Evolutionary conservation across 2,888 invertebrate genomes (phyloP).

Genomic region (Hemithea aestivaria): DNA sequence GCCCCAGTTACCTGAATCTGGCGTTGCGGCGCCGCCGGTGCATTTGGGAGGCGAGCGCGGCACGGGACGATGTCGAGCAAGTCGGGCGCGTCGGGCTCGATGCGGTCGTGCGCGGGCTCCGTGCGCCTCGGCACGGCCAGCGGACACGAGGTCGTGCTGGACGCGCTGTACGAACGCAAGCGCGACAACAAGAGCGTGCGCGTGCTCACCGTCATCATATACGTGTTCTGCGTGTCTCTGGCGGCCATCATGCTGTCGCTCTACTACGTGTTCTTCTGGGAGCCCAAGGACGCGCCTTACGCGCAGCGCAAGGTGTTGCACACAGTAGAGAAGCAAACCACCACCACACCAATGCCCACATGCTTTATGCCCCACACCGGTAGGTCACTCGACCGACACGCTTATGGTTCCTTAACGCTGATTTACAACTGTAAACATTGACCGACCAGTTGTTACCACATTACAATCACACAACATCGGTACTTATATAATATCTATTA

Average conservation of each 20-base stretch:
- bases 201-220: slow-evolving; percentile 94
- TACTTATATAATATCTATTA: slow-evolving; percentile 4
- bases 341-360: slow-evolving; percentile 76
- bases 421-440: slow-evolving; percentile 27
- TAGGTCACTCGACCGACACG: slow-evolving; percentile 70
- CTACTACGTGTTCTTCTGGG: slow-evolving; percentile 97
- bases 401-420: slow-evolving; percentile 36
- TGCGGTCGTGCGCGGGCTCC: slow-evolving; percentile 69
- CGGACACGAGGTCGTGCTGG: slow-evolving; percentile 83
- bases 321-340: slow-evolving; percentile 72
- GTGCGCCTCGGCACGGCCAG: slow-evolving; percentile 58
- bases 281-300: slow-evolving; percentile 82
- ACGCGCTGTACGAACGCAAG: slow-evolving; percentile 88
- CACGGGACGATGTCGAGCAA: slow-evolving; percentile 76
- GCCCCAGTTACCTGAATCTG: slow-evolving; percentile 67
- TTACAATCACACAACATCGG: slow-evolving; percentile 18
- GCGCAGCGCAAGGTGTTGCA: slow-evolving; percentile 75
- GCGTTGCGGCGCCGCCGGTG: slow-evolving; percentile 39
- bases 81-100: slow-evolving; percentile 76
- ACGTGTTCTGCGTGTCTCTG: slow-evolving; percentile 95
- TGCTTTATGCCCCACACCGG: slow-evolving; percentile 76
- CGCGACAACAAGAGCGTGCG: slow-evolving; percentile 93
- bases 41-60: slow-evolving; percentile 48
- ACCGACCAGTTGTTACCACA: slow-evolving; percentile 22
- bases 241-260: slow-evolving; percentile 95